A percentile compares a stretch with the other conserved stretches of the same genome.
Evolutionary conservation across 2,797 vertebrate species (phyloP).

Genomic region (Rhabdophis nuchalis): DNA sequence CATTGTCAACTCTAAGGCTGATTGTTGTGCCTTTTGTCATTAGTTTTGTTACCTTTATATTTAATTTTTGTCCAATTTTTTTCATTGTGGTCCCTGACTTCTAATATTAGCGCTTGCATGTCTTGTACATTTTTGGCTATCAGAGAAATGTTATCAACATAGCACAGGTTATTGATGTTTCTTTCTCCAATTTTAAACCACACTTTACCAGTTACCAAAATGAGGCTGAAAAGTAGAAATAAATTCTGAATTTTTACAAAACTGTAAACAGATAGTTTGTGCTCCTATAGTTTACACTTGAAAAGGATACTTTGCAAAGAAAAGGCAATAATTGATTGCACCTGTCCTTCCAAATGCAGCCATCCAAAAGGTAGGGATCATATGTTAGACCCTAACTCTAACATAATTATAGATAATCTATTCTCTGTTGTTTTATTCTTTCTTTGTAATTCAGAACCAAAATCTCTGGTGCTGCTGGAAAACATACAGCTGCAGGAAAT

Average conservation of each 20-base stretch:
- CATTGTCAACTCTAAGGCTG: neutral
- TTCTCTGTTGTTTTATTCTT: slow-evolving; percentile 11
- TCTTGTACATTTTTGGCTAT: neutral
- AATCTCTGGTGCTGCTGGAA: neutral
- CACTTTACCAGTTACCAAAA: neutral
- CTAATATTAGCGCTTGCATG: neutral
- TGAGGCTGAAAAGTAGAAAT: neutral
- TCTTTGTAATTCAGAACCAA: neutral
- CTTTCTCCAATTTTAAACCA: neutral
- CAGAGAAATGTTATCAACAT: neutral
- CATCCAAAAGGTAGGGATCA: neutral
- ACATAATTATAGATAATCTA: slow-evolving; percentile 1
- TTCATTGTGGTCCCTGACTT: neutral
- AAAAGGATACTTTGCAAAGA: neutral
- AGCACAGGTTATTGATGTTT: neutral
- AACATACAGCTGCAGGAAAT: slow-evolving; percentile 15
- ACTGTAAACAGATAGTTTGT: neutral
- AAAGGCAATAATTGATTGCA: neutral
- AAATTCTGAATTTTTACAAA: neutral
- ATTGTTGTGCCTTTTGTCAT: neutral
- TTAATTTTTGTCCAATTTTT: neutral
- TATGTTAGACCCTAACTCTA: neutral
- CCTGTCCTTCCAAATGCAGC: neutral
- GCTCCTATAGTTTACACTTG: neutral
- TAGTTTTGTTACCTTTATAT: neutral